A percentile compares a stretch with the other conserved stretches of the same genome.
These are phyloP conservation scores for Aleiodes sp. DNA, from an alignment of 1,140 invertebrate genomes.

Conservation along the genomic window DNA sequence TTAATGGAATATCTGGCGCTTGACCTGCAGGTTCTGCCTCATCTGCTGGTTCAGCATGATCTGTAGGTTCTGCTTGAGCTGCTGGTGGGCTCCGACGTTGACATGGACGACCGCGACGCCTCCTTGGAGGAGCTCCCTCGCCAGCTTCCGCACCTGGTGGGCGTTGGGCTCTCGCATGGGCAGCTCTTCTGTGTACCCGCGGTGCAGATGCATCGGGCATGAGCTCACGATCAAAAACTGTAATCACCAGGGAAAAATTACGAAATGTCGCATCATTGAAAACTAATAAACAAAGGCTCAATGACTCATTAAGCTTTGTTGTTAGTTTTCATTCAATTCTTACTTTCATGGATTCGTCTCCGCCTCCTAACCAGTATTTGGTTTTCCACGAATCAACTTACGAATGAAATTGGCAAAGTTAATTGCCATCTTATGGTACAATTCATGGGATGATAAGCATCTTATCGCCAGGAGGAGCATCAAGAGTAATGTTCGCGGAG, in stretches of 20 bases:
- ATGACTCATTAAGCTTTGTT: no score
- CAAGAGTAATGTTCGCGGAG: background rate
- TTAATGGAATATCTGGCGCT: no score
- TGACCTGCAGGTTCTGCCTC: background rate
- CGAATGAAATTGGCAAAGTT: conserved; percentile 4
- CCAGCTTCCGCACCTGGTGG: background rate
- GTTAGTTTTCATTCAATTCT: conserved; percentile 8
- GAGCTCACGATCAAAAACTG: no score
- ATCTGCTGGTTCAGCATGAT: background rate
- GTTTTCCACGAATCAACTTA: conserved; percentile 20
- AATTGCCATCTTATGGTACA: background rate
- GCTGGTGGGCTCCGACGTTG: background rate
- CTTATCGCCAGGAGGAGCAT: conserved; percentile 9
- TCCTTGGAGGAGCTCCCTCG: background rate
- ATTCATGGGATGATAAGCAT: background rate
- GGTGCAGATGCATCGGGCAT: no score
- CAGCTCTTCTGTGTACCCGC: background rate
- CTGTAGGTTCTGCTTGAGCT: background rate
- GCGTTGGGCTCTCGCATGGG: background rate
- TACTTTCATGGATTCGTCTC: conserved; percentile 21
- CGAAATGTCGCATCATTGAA: no score
- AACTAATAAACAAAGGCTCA: no score
- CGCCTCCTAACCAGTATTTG: conserved; percentile 3
- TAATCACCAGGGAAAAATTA: no score
- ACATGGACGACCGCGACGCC: background rate